These are phyloP conservation scores for Craniophora ligustri DNA, from an alignment of 2,888 invertebrate species.

Conservation along the genomic window DNA sequence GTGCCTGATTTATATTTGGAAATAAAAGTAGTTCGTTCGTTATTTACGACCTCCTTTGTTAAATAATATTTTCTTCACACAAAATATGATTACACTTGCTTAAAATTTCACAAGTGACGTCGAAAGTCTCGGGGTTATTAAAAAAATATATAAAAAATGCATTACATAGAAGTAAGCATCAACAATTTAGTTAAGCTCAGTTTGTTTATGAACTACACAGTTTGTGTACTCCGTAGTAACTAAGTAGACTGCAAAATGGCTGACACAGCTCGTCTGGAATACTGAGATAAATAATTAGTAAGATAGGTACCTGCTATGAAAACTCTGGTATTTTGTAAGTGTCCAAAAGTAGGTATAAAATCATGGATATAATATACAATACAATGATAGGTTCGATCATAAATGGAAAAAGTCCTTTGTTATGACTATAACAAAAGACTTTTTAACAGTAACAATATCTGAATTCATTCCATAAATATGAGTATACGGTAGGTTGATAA, in stretches of 20 bases:
- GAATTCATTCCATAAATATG: no score
- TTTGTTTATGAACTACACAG: conserved; percentile 24
- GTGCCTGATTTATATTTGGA: no score
- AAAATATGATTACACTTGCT: neutral
- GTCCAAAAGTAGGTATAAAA: no score
- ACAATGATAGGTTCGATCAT: no score
- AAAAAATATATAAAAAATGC: conserved; percentile 11
- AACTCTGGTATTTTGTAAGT: no score
- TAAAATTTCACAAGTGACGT: neutral
- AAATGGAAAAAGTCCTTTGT: no score
- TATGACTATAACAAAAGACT: no score
- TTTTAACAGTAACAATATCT: no score
- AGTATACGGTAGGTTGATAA: no score
- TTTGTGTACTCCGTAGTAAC: conserved; percentile 24
- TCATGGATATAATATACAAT: no score
- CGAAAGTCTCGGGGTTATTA: conserved; percentile 13
- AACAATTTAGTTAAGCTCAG: conserved; percentile 26
- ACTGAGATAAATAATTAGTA: conserved; percentile 34
- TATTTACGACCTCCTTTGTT: neutral
- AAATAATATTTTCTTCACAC: conserved; percentile 7
- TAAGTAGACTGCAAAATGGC: conserved; percentile 29
- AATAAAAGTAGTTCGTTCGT: no score
- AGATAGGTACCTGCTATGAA: conserved; percentile 2
- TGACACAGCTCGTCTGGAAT: conserved; percentile 17
- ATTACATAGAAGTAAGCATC: conserved; percentile 24